Percentiles rank a stretch among this genome's conserved stretches.
phyloP scores from a whole-genome alignment of 2,888 invertebrate species.

The Heteropelma amictum region DNA sequence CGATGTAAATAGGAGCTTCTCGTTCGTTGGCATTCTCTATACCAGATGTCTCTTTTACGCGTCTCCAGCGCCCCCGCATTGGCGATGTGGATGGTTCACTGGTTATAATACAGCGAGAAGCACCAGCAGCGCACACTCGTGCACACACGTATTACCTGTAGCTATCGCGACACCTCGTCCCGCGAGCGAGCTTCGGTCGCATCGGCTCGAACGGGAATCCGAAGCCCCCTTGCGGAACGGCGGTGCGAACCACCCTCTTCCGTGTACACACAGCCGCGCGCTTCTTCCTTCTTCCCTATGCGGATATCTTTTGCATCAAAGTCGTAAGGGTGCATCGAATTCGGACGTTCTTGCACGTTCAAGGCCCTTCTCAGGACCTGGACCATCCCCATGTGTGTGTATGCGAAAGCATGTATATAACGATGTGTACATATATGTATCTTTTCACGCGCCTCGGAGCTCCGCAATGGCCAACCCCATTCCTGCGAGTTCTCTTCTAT shows the following conservation, averaged over 20 bases:
- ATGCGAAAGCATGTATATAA: neutral
- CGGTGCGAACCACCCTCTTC: no score
- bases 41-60: neutral
- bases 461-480: constrained; percentile 39
- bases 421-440: neutral
- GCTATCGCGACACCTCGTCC: constrained; percentile 58
- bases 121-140: neutral
- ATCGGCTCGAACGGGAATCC: constrained; percentile 56
- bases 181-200: constrained; percentile 44
- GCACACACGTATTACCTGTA: constrained; percentile 53
- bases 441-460: constrained; percentile 4
- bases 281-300: neutral
- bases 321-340: neutral
- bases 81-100: constrained; percentile 25
- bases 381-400: neutral
- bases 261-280: neutral
- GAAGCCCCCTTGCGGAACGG: constrained; percentile 48
- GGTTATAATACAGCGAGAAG: neutral
- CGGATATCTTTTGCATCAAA: neutral
- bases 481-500: constrained; percentile 9
- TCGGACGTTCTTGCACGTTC: neutral
- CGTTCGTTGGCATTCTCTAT: neutral
- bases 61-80: constrained; percentile 7
- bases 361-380: neutral
- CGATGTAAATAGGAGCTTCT: neutral